phyloP scores from a whole-genome alignment of 2,888 invertebrate species.

The Clanis bilineata region DNA sequence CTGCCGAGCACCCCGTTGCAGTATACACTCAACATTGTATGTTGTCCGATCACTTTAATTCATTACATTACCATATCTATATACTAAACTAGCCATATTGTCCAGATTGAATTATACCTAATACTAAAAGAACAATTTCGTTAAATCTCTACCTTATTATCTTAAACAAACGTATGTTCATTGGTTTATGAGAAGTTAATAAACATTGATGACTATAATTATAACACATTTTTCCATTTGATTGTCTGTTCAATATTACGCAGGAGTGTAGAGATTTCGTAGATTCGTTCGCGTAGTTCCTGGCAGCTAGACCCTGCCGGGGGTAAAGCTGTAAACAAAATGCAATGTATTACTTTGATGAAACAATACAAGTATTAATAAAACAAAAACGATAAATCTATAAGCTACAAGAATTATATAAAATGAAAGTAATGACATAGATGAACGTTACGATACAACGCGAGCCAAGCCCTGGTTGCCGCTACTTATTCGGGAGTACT shows the following conservation, averaged over 20 bases:
- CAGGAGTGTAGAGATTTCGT: slow-evolving; percentile 17
- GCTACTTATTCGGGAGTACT: too few relatives aligned
- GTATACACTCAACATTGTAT: slow-evolving; percentile 28
- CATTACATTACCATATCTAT: slow-evolving; percentile 34
- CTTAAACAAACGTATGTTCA: slow-evolving; percentile 3
- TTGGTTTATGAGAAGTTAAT: neutral
- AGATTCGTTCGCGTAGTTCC: slow-evolving; percentile 17
- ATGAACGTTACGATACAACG: too few relatives aligned
- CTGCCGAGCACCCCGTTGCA: slow-evolving; percentile 31
- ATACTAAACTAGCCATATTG: slow-evolving; percentile 41
- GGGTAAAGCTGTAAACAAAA: neutral
- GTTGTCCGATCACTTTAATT: slow-evolving; percentile 24
- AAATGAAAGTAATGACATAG: too few relatives aligned
- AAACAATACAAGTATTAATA: too few relatives aligned
- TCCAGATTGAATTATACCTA: slow-evolving; percentile 50
- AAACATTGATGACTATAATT: slow-evolving; percentile 6
- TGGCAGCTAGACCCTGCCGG: neutral
- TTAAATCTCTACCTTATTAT: slow-evolving; percentile 18
- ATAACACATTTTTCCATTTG: neutral
- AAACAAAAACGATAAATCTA: neutral
- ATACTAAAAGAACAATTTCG: slow-evolving; percentile 36
- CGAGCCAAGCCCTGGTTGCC: too few relatives aligned
- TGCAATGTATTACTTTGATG: too few relatives aligned
- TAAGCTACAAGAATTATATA: neutral
- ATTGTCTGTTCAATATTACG: neutral